A percentile compares a stretch with the other conserved stretches of the same genome.
phyloP scores from a whole-genome alignment of 2,113 vertebrate species.

The Podarcis raffonei region DNA sequence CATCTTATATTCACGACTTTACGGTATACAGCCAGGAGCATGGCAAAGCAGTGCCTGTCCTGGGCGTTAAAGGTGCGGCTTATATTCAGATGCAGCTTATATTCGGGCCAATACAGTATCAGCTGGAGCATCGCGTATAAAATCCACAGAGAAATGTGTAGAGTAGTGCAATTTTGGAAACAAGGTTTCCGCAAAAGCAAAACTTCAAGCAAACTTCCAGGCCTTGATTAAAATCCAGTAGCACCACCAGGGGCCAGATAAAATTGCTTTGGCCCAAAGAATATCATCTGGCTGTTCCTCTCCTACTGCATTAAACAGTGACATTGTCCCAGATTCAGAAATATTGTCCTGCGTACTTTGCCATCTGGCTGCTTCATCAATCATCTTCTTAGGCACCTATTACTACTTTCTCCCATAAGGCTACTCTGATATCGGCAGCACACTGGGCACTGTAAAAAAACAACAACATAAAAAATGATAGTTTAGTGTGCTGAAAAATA shows the following conservation, averaged over 20 bases:
- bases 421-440: neutral
- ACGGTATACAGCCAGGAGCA: too few species aligned
- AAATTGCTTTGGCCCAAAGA: neutral
- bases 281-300: neutral
- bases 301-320: neutral
- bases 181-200: neutral
- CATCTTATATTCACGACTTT: too few species aligned
- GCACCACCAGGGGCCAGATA: neutral
- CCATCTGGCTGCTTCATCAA: constrained; percentile 12
- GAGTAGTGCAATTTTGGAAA: neutral
- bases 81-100: too few species aligned
- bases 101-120: too few species aligned
- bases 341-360: neutral
- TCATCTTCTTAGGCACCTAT: neutral
- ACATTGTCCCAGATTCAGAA: neutral
- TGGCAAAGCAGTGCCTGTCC: too few species aligned
- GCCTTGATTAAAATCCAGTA: neutral
- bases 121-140: neutral
- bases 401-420: neutral
- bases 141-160: neutral
- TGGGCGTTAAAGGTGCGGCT: too few species aligned
- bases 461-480: neutral
- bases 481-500: neutral
- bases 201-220: constrained; percentile 1
- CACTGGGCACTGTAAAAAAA: neutral